These are phyloP conservation scores for Crotalus horridus DNA, from an alignment of 2,113 vertebrate genomes.

Conservation along the genomic window DNA sequence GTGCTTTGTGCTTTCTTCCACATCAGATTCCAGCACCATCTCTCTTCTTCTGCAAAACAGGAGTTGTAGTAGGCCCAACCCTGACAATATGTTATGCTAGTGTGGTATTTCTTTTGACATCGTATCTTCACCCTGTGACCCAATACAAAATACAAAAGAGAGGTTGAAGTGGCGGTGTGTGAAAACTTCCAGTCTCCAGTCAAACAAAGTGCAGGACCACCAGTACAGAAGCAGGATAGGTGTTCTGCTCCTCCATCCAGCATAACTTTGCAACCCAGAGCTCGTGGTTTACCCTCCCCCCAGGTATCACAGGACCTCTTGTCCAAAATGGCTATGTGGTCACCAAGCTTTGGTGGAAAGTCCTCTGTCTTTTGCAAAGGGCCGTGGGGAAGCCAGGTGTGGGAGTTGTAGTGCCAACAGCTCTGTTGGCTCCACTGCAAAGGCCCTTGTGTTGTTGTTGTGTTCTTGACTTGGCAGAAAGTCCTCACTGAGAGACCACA, in stretches of 20 bases:
- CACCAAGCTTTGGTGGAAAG: not conserved
- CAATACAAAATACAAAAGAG: not conserved
- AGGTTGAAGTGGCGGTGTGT: not conserved
- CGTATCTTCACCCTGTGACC: not conserved
- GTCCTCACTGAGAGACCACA: constrained; percentile 70
- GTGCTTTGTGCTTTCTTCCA: not conserved
- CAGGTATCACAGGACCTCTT: not conserved
- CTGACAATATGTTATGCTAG: not conserved
- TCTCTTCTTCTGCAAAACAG: not conserved
- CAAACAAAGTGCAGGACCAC: not conserved
- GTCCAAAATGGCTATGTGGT: not conserved
- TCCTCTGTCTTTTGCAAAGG: constrained; percentile 11
- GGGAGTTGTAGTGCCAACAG: constrained; percentile 22
- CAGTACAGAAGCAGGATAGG: not conserved
- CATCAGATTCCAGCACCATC: not conserved
- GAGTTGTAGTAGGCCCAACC: not conserved
- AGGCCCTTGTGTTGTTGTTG: constrained; percentile 28
- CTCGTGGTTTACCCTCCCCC: not conserved
- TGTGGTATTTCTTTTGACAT: not conserved
- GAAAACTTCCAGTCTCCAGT: not conserved
- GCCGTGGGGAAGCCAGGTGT: constrained; percentile 7
- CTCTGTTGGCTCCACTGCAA: not conserved
- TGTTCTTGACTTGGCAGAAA: not conserved
- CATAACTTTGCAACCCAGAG: not conserved
- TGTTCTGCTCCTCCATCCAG: not conserved